Evolutionary conservation across 1,140 invertebrate species (phyloP), one percentile per base, ranked within the genome.

Genomic region (Drosophila pruinosa): DNA sequence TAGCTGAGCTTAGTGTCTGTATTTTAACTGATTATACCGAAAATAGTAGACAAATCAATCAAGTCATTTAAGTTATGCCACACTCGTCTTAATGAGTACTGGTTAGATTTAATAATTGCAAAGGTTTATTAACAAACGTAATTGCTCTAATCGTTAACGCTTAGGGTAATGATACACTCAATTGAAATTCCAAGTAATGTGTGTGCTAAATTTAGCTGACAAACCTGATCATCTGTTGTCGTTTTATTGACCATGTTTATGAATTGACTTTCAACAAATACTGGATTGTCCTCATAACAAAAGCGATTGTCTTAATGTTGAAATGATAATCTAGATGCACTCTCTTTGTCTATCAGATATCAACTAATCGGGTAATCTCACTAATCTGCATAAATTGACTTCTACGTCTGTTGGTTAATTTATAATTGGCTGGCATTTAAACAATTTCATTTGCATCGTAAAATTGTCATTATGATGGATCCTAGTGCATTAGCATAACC

Each of bases 401-500:
- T 34, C 31, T 34, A 34, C 3, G 31, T n/a, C 10, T 34, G 31
- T 34, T 34, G 31, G 31, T 3, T 53, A 36, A 24, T 48, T 48
- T 19, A 26, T 36, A 8, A 26, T 34, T 39, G 45, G 31, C 26
- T 65, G 28, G n/a, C 12, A 17, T 12, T 54, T 21, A 17, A 56
- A 12, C 4, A 21, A 17, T 54, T 64, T 43, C 26, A 43, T 24
- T 28, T 19, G 19, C 21, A 41, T 56, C 38, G 43, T 65, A 56
- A 58, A 67, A 48, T 57, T 65, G 24, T 65, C 45, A 57, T 65
- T 65, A 65, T 79, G 57, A 71, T 80, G 50, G 58, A 64, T 50
- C 7, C 10, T 17, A n/a, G 10, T 31, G 22, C 26, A 71, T 65
- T 50, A 72, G 50, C 69, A 72, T 67, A 72, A 48, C 65, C 64